phyloP scores from a whole-genome alignment of 2,113 vertebrate genomes.

The Seriola aureovittata region DNA sequence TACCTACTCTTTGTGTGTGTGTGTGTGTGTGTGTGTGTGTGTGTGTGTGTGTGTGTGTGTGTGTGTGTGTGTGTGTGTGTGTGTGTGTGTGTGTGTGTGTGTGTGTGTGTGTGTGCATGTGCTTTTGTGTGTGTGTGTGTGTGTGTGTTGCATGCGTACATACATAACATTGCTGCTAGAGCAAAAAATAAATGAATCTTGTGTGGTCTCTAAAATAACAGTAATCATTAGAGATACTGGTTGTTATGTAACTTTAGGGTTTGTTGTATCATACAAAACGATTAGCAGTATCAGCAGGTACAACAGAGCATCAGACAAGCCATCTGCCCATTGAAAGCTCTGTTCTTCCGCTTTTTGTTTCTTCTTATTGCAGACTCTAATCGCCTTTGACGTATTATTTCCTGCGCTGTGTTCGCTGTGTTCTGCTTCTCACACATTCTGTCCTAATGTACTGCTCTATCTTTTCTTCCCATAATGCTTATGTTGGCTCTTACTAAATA shows the following conservation, averaged over 20 bases:
- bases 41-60: constrained; percentile 10
- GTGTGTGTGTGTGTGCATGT: constrained; percentile 8
- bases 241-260: constrained; percentile 39
- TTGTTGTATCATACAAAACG: constrained; percentile 42
- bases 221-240: constrained; percentile 35
- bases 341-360: constrained; percentile 12
- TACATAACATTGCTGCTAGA: not conserved
- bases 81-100: constrained; percentile 5
- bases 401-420: constrained; percentile 26
- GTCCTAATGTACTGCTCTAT: constrained; percentile 76
- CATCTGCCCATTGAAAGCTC: constrained; percentile 11
- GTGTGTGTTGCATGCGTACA: not conserved
- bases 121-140: constrained; percentile 4
- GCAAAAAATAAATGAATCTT: too few relatives aligned
- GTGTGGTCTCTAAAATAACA: constrained; percentile 11
- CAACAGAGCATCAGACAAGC: constrained; percentile 22
- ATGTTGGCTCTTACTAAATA: constrained; percentile 16
- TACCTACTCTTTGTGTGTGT: constrained; percentile 15
- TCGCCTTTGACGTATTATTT: constrained; percentile 20
- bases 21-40: constrained; percentile 16
- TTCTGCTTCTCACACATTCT: constrained; percentile 71
- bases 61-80: constrained; percentile 13
- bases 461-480: constrained; percentile 37
- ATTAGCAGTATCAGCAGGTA: constrained; percentile 44
- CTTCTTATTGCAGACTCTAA: constrained; percentile 12